These are phyloP conservation scores for Trilocha varians DNA, from an alignment of 2,888 invertebrate species.

Conservation along the genomic window DNA sequence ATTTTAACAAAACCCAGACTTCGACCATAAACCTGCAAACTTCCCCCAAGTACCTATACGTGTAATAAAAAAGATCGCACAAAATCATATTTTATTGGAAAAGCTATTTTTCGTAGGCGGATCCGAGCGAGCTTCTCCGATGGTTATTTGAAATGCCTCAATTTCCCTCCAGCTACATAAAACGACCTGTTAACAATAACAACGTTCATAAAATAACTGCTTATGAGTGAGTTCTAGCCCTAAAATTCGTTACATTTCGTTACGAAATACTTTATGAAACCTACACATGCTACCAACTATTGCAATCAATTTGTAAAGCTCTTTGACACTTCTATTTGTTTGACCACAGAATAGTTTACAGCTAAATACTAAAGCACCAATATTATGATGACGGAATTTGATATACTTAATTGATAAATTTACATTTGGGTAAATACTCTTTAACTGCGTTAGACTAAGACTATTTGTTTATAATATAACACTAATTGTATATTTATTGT, in stretches of 20 bases:
- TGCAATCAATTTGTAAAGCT: too few species aligned
- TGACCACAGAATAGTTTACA: too few species aligned
- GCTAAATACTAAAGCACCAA: too few species aligned
- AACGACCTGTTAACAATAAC: slow-evolving; percentile 50
- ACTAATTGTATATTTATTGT: too few species aligned
- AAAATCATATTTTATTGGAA: slow-evolving; percentile 66
- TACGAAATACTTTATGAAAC: too few species aligned
- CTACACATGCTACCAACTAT: too few species aligned
- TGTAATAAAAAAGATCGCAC: slow-evolving; percentile 56
- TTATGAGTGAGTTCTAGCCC: slow-evolving; percentile 8
- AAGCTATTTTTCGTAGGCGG: slow-evolving; percentile 45
- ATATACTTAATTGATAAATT: too few species aligned
- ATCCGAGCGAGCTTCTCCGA: slow-evolving; percentile 21
- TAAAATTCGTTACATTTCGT: background rate
- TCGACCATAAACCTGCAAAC: slow-evolving; percentile 2
- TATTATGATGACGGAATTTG: too few species aligned
- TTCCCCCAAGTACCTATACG: slow-evolving; percentile 25
- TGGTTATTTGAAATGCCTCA: slow-evolving; percentile 41
- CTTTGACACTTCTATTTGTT: too few species aligned
- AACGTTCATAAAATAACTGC: slow-evolving; percentile 15
- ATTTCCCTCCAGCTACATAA: slow-evolving; percentile 41
- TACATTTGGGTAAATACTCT: too few species aligned
- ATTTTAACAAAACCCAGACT: slow-evolving; percentile 6
- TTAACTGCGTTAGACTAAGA: too few species aligned
- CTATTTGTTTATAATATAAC: too few species aligned